phyloP scores from a whole-genome alignment of 2,888 invertebrate species.

The Operophtera brumata region DNA sequence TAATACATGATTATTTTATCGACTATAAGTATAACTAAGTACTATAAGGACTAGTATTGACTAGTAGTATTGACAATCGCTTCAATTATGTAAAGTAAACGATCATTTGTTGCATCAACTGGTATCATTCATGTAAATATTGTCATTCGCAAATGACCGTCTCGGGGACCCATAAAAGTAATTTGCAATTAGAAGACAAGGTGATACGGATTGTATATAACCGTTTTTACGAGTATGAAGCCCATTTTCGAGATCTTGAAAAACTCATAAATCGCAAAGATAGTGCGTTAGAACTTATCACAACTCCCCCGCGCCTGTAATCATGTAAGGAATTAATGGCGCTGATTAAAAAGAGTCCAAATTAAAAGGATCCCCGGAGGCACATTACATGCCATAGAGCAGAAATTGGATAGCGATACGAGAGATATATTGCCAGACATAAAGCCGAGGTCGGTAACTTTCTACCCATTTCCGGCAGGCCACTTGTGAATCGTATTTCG shows the following conservation, averaged over 20 bases:
- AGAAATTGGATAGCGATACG: constrained; percentile 78
- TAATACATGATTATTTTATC: too few relatives aligned
- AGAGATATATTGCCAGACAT: constrained; percentile 76
- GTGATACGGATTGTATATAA: too few relatives aligned
- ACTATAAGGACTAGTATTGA: too few relatives aligned
- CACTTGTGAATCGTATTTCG: constrained; percentile 79
- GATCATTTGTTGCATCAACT: too few relatives aligned
- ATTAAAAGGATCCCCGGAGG: constrained; percentile 67
- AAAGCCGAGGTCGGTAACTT: constrained; percentile 75
- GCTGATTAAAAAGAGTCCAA: constrained; percentile 69
- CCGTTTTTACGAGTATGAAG: constrained; percentile 3
- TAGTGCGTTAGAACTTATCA: constrained; percentile 32
- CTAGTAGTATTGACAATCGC: too few relatives aligned
- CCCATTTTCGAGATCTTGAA: constrained; percentile 10
- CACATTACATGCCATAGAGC: constrained; percentile 77
- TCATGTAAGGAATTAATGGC: constrained; percentile 58
- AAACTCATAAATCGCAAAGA: constrained; percentile 28
- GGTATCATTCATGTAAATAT: too few relatives aligned
- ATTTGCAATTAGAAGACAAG: not conserved
- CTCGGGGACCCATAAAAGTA: too few relatives aligned
- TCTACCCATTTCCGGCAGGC: constrained; percentile 76
- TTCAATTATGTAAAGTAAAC: too few relatives aligned
- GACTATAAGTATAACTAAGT: too few relatives aligned
- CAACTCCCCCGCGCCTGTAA: constrained; percentile 32
- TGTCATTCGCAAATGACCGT: too few relatives aligned